A percentile compares a stretch with the other conserved stretches of the same genome.
Conservation (phyloP, 2,113 vertebrate genomes). For the Lasiurus cinereus region DNA sequence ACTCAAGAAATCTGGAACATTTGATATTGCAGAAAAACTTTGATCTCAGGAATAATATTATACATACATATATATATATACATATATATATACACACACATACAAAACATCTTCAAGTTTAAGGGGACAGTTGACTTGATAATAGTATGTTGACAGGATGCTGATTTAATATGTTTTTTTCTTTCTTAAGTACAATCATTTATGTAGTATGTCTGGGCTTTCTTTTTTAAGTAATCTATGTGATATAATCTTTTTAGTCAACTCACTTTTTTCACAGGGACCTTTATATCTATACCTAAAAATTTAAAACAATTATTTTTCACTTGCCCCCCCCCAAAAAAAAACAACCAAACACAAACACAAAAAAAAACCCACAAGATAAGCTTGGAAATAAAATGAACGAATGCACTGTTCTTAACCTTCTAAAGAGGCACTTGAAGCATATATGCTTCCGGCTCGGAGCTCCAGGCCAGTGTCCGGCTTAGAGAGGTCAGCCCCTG, state of each 20-base stretch:
- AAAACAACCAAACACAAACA: neutral
- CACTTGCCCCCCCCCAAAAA: neutral
- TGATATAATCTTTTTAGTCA: constrained; percentile 66
- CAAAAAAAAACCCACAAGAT: neutral
- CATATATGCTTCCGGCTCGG: neutral
- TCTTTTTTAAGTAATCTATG: constrained; percentile 26
- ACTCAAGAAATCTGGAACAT: constrained; percentile 51
- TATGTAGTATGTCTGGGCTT: neutral
- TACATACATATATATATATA: constrained; percentile 38
- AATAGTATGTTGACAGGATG: constrained; percentile 54
- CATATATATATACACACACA: neutral
- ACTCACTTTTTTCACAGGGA: constrained; percentile 53
- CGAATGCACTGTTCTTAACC: constrained; percentile 13
- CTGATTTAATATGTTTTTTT: constrained; percentile 45
- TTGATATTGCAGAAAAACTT: constrained; percentile 51
- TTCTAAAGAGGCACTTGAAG: constrained; percentile 39
- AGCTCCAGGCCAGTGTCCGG: constrained; percentile 10
- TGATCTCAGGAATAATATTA: constrained; percentile 35
- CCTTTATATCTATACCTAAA: constrained; percentile 44
- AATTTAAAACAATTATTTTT: constrained; percentile 62
- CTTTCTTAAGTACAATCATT: constrained; percentile 9
- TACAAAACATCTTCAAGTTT: neutral
- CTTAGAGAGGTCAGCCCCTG: neutral
- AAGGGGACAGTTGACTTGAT: constrained; percentile 59
- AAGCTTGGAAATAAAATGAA: constrained; percentile 62